Percentiles rank a stretch among this genome's conserved stretches.
Evolutionary conservation across 2,888 invertebrate species (phyloP).

Genomic region (Seira musarum): DNA sequence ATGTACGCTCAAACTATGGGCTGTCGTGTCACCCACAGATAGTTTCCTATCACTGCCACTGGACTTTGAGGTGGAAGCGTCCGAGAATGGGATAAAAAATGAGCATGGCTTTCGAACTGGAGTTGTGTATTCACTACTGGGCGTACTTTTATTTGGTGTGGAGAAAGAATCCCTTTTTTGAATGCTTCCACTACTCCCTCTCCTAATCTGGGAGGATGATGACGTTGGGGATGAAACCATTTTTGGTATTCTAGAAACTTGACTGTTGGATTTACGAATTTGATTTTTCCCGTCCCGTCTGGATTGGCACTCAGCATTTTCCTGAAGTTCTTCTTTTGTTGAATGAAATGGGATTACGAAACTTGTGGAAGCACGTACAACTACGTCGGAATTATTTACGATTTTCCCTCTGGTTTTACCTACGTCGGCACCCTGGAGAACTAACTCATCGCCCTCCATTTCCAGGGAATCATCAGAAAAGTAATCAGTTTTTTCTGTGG

Average conservation of each 20-base stretch:
- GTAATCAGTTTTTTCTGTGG: slow-evolving; percentile 67
- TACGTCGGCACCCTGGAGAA: slow-evolving; percentile 5
- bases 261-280: slow-evolving; percentile 42
- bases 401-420: slow-evolving; percentile 22
- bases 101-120: slow-evolving; percentile 65
- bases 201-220: slow-evolving; percentile 1
- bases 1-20: neutral
- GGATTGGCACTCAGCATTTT: neutral
- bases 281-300: slow-evolving; percentile 22
- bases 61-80: neutral
- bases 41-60: slow-evolving; percentile 27
- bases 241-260: slow-evolving; percentile 58
- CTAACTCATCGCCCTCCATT: slow-evolving; percentile 48
- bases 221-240: slow-evolving; percentile 30
- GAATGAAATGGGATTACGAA: slow-evolving; percentile 49
- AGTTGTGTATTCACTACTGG: slow-evolving; percentile 14
- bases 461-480: slow-evolving; percentile 69
- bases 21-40: slow-evolving; percentile 10
- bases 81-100: slow-evolving; percentile 66
- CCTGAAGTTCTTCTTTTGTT: slow-evolving; percentile 9
- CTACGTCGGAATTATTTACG: slow-evolving; percentile 16
- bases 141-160: neutral
- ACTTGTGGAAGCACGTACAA: slow-evolving; percentile 41
- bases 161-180: slow-evolving; percentile 23
- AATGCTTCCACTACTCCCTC: slow-evolving; percentile 21